Evolutionary conservation across 2,888 invertebrate genomes (phyloP).

Genomic region (Agrotis ipsilon): DNA sequence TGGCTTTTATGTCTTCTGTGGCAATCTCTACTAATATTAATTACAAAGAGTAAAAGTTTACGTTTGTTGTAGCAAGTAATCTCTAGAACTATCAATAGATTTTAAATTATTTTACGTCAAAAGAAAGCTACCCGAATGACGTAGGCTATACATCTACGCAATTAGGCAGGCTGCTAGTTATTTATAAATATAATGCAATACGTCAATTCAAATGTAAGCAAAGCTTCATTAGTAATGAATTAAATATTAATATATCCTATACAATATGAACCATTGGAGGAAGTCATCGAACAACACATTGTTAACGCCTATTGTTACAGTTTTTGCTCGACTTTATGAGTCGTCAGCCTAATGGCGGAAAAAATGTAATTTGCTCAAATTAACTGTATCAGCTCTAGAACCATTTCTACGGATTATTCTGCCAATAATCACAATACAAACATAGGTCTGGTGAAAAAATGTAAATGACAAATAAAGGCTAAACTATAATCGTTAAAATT

Average conservation of each 20-base stretch:
- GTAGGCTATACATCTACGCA: too few species aligned
- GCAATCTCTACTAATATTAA: too few species aligned
- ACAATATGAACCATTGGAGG: not conserved
- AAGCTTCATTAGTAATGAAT: not conserved
- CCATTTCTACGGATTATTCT: not conserved
- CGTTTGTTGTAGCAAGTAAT: too few species aligned
- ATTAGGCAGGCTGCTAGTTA: too few species aligned
- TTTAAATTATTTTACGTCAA: too few species aligned
- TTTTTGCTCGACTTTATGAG: constrained; percentile 13
- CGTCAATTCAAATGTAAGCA: not conserved
- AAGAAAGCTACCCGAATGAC: too few species aligned
- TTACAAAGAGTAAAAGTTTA: too few species aligned
- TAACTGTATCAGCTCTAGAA: constrained; percentile 5
- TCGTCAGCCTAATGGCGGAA: constrained; percentile 4
- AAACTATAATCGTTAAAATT: not conserved
- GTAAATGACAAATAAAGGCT: too few species aligned
- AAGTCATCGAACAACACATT: not conserved
- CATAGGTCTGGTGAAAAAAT: too few species aligned
- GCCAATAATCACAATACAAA: too few species aligned
- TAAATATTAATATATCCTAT: not conserved
- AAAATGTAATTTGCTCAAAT: not conserved
- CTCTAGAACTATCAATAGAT: too few species aligned
- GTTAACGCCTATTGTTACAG: not conserved
- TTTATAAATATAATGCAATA: not conserved
- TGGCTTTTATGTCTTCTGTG: not conserved